phyloP scores from a whole-genome alignment of 1,140 invertebrate species.

The Lasioglossum baleicum region DNA sequence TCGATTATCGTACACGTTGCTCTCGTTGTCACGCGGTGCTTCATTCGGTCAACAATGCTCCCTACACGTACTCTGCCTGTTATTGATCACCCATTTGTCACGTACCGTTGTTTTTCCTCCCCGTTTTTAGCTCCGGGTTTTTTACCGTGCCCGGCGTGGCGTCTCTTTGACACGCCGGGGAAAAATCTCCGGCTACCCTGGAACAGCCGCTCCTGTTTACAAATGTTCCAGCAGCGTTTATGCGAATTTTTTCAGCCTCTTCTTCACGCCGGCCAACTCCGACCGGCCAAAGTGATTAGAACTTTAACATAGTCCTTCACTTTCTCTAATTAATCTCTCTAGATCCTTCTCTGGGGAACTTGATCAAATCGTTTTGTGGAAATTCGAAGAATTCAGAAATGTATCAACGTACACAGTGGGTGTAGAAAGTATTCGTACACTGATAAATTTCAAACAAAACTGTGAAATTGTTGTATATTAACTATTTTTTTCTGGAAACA shows the following conservation, averaged over 20 bases:
- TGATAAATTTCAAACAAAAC: too few relatives aligned
- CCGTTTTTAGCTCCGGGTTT: conserved; percentile 8
- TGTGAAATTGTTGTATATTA: too few relatives aligned
- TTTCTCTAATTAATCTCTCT: too few relatives aligned
- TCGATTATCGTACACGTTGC: conserved; percentile 43
- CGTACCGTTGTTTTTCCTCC: conserved; percentile 10
- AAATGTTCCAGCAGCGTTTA: neutral
- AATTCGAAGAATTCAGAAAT: too few relatives aligned
- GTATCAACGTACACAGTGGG: too few relatives aligned
- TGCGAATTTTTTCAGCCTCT: neutral
- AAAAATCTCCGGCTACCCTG: neutral
- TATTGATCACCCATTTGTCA: conserved; percentile 48
- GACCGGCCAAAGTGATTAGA: too few relatives aligned
- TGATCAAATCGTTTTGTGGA: too few relatives aligned
- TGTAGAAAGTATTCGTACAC: too few relatives aligned
- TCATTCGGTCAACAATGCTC: conserved; percentile 46
- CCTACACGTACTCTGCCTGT: conserved; percentile 38
- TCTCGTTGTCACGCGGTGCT: conserved; percentile 42
- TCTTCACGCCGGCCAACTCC: too few relatives aligned
- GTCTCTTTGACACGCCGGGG: conserved; percentile 6
- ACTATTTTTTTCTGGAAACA: too few relatives aligned
- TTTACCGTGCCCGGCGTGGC: neutral
- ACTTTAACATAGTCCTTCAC: too few relatives aligned
- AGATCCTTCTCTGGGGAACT: too few relatives aligned
- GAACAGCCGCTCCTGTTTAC: neutral